A percentile compares a stretch with the other conserved stretches of the same genome.
phyloP scores from a whole-genome alignment of 2,113 vertebrate genomes.

The Panthera leo region DNA sequence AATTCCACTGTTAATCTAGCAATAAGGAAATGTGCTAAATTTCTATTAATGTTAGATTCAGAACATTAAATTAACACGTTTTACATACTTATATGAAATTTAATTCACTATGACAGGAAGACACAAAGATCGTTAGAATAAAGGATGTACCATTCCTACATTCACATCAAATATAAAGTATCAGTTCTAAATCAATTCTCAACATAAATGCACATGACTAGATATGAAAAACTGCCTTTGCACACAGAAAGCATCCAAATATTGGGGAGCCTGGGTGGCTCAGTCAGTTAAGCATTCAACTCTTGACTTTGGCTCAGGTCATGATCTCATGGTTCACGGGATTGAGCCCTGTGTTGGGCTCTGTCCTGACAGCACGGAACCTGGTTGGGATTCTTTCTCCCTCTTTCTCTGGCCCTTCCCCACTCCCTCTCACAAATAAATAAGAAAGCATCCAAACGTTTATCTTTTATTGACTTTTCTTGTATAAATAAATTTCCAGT shows the following conservation, averaged over 20 bases:
- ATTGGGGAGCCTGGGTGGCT: not conserved
- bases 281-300: too few relatives aligned
- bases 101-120: not conserved
- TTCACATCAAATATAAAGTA: not conserved
- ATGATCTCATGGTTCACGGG: too few relatives aligned
- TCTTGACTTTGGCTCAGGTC: too few relatives aligned
- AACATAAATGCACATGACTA: not conserved
- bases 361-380: too few relatives aligned
- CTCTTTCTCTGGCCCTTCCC: too few relatives aligned
- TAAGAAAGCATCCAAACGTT: not conserved
- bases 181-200: not conserved
- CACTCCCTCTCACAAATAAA: too few relatives aligned
- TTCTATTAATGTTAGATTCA: not conserved
- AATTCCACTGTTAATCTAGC: not conserved
- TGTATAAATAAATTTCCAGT: not conserved
- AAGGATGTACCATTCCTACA: not conserved
- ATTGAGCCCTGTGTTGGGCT: too few relatives aligned
- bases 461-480: constrained; percentile 6
- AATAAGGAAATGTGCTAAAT: not conserved
- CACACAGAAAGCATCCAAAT: not conserved
- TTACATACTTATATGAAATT: not conserved
- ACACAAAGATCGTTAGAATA: not conserved
- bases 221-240: not conserved
- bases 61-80: constrained; percentile 1
- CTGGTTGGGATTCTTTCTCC: too few relatives aligned